Evolutionary conservation across 2,113 vertebrate genomes (phyloP).

Genomic region (Emydura subglobosa): DNA sequence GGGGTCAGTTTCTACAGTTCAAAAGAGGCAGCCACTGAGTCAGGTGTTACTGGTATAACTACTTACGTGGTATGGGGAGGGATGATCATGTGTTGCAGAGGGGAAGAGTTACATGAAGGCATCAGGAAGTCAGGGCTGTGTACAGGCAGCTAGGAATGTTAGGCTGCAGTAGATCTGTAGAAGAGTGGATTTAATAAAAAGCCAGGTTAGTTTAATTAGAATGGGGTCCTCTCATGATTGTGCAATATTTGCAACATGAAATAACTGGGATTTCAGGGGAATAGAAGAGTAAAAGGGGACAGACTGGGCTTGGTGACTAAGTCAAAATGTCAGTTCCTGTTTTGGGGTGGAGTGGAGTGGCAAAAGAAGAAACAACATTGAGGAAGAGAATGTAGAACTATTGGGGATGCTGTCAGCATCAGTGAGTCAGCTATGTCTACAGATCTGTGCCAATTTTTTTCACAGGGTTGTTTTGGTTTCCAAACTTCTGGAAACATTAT

Average conservation of each 20-base stretch:
- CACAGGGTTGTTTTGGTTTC: neutral
- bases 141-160: neutral
- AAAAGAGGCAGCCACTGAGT: neutral
- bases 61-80: neutral
- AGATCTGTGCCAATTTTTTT: neutral
- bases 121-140: neutral
- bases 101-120: neutral
- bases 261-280: neutral
- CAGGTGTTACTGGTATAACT: neutral
- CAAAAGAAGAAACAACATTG: neutral
- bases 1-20: neutral
- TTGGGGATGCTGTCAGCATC: neutral
- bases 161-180: neutral
- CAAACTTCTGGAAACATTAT: neutral
- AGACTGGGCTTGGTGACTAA: neutral
- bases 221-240: neutral
- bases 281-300: neutral
- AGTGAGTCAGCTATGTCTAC: neutral
- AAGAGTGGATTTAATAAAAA: neutral
- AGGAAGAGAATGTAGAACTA: rapidly evolving
- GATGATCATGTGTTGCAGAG: neutral
- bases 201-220: neutral
- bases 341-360: neutral
- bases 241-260: neutral
- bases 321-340: neutral